These are phyloP conservation scores for Graptemys geographica DNA, from an alignment of 2,797 vertebrate species.

Conservation along the genomic window DNA sequence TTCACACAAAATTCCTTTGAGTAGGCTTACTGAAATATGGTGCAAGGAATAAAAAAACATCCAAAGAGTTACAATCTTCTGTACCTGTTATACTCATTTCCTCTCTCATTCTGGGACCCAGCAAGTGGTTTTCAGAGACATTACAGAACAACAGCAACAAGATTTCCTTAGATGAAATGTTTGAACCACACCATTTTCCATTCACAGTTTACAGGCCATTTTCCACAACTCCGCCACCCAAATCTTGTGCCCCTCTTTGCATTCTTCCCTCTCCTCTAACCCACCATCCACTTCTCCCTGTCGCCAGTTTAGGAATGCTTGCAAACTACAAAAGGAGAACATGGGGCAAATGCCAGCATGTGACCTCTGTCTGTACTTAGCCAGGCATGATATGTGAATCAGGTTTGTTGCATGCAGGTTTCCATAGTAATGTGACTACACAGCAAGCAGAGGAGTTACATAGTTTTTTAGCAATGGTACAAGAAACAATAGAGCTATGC, in stretches of 20 bases:
- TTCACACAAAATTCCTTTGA: not conserved
- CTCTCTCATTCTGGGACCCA: slow-evolving; percentile 7
- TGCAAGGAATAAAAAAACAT: not conserved
- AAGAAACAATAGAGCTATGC: slow-evolving; percentile 22
- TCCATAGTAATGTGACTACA: slow-evolving; percentile 70
- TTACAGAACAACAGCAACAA: not conserved
- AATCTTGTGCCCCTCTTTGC: not conserved
- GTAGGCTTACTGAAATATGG: rapidly evolving
- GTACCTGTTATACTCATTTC: not conserved
- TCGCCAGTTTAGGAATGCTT: not conserved
- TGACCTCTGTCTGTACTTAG: slow-evolving; percentile 58
- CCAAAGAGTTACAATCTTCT: not conserved
- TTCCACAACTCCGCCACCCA: rapidly evolving
- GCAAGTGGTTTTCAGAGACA: not conserved
- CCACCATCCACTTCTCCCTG: not conserved
- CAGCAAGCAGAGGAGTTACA: not conserved
- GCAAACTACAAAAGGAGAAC: slow-evolving; percentile 43
- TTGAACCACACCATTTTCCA: slow-evolving; percentile 54
- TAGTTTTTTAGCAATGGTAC: not conserved
- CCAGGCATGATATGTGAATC: slow-evolving; percentile 39
- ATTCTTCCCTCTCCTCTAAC: not conserved
- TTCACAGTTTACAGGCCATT: not conserved
- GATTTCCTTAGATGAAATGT: slow-evolving; percentile 38
- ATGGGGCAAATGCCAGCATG: slow-evolving; percentile 57
- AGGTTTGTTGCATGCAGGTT: slow-evolving; percentile 65